Percentiles rank a stretch among this genome's conserved stretches.
These are phyloP conservation scores for Cyprinodon diabolis DNA, from an alignment of 2,797 vertebrate species.

Conservation along the genomic window DNA sequence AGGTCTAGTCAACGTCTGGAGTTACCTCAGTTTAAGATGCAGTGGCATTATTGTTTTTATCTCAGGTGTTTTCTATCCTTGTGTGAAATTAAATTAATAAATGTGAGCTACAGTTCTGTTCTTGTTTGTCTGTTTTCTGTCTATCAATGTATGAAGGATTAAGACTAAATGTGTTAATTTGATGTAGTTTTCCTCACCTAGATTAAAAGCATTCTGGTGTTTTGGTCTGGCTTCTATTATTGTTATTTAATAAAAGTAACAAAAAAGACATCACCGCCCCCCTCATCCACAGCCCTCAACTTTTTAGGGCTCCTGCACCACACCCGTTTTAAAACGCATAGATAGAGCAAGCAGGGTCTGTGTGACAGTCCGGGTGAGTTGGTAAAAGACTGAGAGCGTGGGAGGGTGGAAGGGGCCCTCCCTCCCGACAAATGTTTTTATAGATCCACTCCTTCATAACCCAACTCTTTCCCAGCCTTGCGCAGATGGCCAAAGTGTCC, in stretches of 20 bases:
- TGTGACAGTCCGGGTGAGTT: conserved; percentile 29
- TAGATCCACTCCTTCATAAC: conserved; percentile 81
- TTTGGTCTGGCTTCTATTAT: background rate
- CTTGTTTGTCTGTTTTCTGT: too few relatives aligned
- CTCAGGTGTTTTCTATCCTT: too few relatives aligned
- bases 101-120: too few relatives aligned
- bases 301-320: background rate
- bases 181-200: background rate
- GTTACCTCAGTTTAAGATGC: too few relatives aligned
- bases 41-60: too few relatives aligned
- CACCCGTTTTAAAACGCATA: background rate
- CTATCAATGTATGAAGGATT: background rate
- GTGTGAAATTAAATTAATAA: too few relatives aligned
- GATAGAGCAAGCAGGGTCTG: background rate
- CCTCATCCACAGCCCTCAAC: background rate
- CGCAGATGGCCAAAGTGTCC: conserved; percentile 71
- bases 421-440: conserved; percentile 66
- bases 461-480: conserved; percentile 63
- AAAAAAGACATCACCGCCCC: background rate
- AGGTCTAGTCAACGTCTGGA: too few relatives aligned
- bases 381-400: conserved; percentile 44
- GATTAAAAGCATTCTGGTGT: background rate
- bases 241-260: background rate
- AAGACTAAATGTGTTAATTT: background rate
- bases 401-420: conserved; percentile 49